These are phyloP conservation scores for Drosophila sucinea DNA, from an alignment of 1,140 invertebrate species.

Conservation along the genomic window DNA sequence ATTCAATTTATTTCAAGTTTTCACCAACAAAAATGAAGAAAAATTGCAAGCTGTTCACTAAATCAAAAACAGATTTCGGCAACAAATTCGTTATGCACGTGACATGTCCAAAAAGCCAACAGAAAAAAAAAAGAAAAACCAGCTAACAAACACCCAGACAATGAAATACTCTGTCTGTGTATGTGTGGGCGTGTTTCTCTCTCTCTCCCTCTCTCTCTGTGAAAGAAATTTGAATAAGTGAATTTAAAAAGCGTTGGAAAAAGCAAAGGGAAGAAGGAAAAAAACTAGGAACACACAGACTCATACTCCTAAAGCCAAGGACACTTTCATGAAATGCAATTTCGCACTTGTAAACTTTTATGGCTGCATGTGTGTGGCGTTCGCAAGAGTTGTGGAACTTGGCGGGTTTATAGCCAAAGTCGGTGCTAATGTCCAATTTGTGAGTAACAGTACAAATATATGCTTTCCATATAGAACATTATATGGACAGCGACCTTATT, in stretches of 20 bases:
- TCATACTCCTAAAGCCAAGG: slow-evolving; percentile 69
- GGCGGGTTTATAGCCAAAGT: slow-evolving; percentile 28
- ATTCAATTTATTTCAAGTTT: slow-evolving; percentile 77
- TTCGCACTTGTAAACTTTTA: slow-evolving; percentile 81
- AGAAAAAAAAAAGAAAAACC: slow-evolving; percentile 22
- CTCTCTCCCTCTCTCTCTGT: too few species aligned
- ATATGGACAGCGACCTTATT: too few species aligned
- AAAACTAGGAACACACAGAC: slow-evolving; percentile 30
- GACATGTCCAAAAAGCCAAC: slow-evolving; percentile 74
- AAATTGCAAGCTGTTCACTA: slow-evolving; percentile 78
- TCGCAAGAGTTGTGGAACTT: slow-evolving; percentile 22
- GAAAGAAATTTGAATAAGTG: slow-evolving; percentile 81
- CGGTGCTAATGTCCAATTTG: slow-evolving; percentile 19
- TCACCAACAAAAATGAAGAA: slow-evolving; percentile 33
- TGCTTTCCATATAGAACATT: too few species aligned
- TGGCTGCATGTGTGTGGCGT: slow-evolving; percentile 54
- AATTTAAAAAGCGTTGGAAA: slow-evolving; percentile 76
- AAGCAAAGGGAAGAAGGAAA: slow-evolving; percentile 33
- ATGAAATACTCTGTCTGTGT: slow-evolving; percentile 33
- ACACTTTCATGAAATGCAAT: slow-evolving; percentile 81
- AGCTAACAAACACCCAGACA: slow-evolving; percentile 30
- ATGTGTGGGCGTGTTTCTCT: not conserved
- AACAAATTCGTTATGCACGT: slow-evolving; percentile 81
- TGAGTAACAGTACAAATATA: not conserved
- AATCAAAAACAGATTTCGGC: slow-evolving; percentile 81